These are phyloP conservation scores for Hemithea aestivaria DNA, from an alignment of 2,888 invertebrate genomes.

Conservation along the genomic window DNA sequence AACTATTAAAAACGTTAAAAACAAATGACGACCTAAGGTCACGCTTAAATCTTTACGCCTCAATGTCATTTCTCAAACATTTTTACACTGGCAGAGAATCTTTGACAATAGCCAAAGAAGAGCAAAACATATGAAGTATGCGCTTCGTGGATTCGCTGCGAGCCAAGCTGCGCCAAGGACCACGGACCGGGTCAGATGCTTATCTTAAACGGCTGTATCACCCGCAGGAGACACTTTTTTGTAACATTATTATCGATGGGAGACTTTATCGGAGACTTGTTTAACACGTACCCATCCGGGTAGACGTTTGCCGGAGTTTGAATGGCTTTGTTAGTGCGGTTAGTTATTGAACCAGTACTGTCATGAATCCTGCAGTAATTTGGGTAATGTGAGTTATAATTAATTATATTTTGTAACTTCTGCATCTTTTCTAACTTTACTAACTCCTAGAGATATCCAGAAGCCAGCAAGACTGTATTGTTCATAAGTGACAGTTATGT, in stretches of 20 bases:
- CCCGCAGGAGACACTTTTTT: slow-evolving; percentile 75
- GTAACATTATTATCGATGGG: slow-evolving; percentile 66
- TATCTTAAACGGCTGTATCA: slow-evolving; percentile 79
- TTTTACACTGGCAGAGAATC: slow-evolving; percentile 3
- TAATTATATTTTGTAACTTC: too few relatives aligned
- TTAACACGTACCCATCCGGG: slow-evolving; percentile 30
- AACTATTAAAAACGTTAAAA: too few relatives aligned
- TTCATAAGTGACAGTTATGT: too few relatives aligned
- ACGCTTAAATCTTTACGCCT: background rate
- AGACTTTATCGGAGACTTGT: slow-evolving; percentile 54
- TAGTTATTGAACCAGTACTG: too few relatives aligned
- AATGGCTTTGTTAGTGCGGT: slow-evolving; percentile 9
- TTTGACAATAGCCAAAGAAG: slow-evolving; percentile 28
- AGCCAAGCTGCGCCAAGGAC: slow-evolving; percentile 53
- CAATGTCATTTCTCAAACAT: slow-evolving; percentile 7
- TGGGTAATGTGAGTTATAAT: too few relatives aligned
- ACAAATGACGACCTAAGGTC: too few relatives aligned
- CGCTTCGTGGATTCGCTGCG: slow-evolving; percentile 71
- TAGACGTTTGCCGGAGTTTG: slow-evolving; percentile 6
- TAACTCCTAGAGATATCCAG: too few relatives aligned
- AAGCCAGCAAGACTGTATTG: too few relatives aligned
- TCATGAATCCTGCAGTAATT: too few relatives aligned
- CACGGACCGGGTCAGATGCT: slow-evolving; percentile 70
- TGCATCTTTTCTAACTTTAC: too few relatives aligned
- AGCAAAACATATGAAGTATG: slow-evolving; percentile 60